phyloP scores from a whole-genome alignment of 2,888 invertebrate species.

The Patella caerulea region DNA sequence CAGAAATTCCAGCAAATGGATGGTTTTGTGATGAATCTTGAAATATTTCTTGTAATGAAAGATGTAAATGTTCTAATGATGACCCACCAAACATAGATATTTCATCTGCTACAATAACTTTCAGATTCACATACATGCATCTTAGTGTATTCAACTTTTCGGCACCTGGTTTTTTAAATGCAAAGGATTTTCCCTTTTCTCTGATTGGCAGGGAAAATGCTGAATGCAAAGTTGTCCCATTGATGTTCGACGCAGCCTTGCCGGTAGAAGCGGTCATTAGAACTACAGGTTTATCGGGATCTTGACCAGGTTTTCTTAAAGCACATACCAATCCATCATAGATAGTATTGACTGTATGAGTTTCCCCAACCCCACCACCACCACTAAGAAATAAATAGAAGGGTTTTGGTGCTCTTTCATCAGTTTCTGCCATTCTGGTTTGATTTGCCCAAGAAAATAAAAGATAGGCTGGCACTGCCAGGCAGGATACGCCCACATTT shows the following conservation, averaged over 20 bases:
- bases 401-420: slow-evolving; percentile 15
- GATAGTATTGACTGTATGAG: slow-evolving; percentile 24
- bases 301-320: slow-evolving; percentile 22
- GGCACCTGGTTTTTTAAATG: slow-evolving; percentile 17
- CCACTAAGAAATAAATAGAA: slow-evolving; percentile 35
- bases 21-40: background rate
- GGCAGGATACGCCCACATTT: no score
- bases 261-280: slow-evolving; percentile 31
- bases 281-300: slow-evolving; percentile 32
- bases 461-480: no score
- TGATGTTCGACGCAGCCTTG: slow-evolving; percentile 30
- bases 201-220: slow-evolving; percentile 25
- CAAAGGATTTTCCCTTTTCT: slow-evolving; percentile 11
- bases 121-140: slow-evolving; percentile 12
- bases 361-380: slow-evolving; percentile 29
- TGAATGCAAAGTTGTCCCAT: slow-evolving; percentile 29
- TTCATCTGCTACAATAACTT: slow-evolving; percentile 16
- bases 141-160: slow-evolving; percentile 20
- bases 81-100: background rate
- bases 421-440: background rate
- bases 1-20: no score
- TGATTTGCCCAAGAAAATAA: background rate
- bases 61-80: slow-evolving; percentile 14
- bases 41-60: slow-evolving; percentile 20
- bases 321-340: slow-evolving; percentile 20